A percentile compares a stretch with the other conserved stretches of the same genome.
phyloP scores from a whole-genome alignment of 2,888 invertebrate genomes.

The Yponomeuta cagnagella region DNA sequence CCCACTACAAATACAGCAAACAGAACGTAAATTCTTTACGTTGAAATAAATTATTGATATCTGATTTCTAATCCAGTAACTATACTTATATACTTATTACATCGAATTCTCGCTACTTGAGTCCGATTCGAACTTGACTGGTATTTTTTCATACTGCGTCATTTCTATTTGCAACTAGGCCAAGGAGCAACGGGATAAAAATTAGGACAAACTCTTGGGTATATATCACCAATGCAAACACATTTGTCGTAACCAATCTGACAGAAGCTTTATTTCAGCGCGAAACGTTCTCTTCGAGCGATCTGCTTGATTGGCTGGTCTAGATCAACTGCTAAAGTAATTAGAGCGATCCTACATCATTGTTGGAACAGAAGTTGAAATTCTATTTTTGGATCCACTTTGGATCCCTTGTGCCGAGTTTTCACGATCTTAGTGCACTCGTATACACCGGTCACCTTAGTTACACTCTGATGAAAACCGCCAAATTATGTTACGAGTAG shows the following conservation, averaged over 20 bases:
- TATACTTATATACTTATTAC: too few relatives aligned
- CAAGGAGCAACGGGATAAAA: neutral
- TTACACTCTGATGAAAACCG: too few relatives aligned
- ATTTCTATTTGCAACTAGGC: neutral
- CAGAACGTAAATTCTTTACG: too few relatives aligned
- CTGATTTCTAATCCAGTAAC: too few relatives aligned
- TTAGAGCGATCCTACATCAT: neutral
- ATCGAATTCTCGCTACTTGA: too few relatives aligned
- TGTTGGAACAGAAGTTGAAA: neutral
- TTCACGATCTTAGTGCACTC: too few relatives aligned
- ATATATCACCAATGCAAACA: neutral
- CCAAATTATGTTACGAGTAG: too few relatives aligned
- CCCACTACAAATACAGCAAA: too few relatives aligned
- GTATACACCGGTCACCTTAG: too few relatives aligned
- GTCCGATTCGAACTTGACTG: too few relatives aligned
- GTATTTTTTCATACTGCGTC: too few relatives aligned
- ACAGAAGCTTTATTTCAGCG: neutral
- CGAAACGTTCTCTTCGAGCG: neutral
- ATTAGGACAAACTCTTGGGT: neutral
- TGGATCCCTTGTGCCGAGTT: neutral
- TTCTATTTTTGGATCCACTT: neutral
- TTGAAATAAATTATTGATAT: too few relatives aligned
- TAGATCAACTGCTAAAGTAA: neutral
- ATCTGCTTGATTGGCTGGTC: neutral
- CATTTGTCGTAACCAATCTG: neutral